Percentiles rank a stretch among this genome's conserved stretches.
Conservation (phyloP, 2,888 invertebrate species). For the Cephus pulcher region DNA sequence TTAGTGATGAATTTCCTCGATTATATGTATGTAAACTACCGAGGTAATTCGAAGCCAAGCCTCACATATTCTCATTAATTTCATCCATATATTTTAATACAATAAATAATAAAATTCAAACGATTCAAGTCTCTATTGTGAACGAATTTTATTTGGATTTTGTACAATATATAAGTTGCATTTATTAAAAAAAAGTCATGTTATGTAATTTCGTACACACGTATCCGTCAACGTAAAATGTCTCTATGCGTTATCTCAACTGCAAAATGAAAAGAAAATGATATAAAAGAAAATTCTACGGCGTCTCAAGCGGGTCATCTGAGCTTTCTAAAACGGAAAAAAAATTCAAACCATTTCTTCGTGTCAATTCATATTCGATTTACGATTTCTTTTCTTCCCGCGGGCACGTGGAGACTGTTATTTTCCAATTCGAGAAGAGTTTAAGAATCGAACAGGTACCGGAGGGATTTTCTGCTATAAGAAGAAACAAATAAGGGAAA, state of each 20-base stretch:
- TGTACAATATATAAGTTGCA: no score
- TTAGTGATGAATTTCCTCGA: no score
- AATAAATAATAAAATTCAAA: no score
- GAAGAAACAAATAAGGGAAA: background rate
- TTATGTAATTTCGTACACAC: background rate
- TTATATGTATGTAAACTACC: no score
- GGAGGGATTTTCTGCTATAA: background rate
- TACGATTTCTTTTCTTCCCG: background rate
- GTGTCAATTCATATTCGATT: background rate
- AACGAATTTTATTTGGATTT: no score
- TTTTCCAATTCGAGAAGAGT: background rate
- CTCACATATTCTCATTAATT: no score
- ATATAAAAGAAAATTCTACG: background rate
- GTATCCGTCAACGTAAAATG: background rate
- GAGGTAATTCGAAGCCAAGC: no score
- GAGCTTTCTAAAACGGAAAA: background rate
- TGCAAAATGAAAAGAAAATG: background rate
- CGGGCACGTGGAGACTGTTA: background rate
- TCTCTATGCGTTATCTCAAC: background rate
- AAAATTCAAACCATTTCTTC: background rate
- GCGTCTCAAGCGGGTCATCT: background rate
- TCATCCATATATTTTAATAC: no score
- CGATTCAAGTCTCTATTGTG: no score
- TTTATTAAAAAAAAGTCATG: background rate
- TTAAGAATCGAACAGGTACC: background rate